Base-by-base conservation (phyloP, 2,113 vertebrate genomes). In the Malurus alboscapulatus region DNA sequence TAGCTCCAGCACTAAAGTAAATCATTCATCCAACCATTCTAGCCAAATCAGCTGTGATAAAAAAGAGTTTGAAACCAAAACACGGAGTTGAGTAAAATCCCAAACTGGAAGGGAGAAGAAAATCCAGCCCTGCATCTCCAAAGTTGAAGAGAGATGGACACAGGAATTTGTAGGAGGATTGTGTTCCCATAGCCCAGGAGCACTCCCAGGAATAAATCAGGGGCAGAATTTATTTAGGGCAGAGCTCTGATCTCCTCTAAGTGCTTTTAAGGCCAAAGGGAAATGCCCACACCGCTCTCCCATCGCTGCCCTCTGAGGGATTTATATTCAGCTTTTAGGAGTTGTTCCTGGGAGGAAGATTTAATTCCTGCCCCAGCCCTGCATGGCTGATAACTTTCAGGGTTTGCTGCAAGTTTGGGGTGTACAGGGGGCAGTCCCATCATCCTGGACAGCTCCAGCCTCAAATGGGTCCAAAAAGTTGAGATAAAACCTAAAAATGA, bases 201-300 rank as follows among this genome's bases (percentile, higher is more conserved):
- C 58, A 42, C 80, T 72, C 22, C 36, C 34, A n/a, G 58, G 84
- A 91, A 94, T 95, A 95, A 96, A 91, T 94, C 91, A 95, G 71
- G 40, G 34, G 54, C 47, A 85, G 82, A 76, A 76, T 79, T 87
- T 89, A 68, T 45, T 87, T 40, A 61, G 84, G 77, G 45, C 81
- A 92, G 36, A 58, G 34, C 85, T 80, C 71, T 62, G 85, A 71
- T 81, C 72, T 75, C 55, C 69, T 9, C 4, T 79, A 69, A 96
- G 74, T 87, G 91, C 95, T 95, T 93, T 93, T 91, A 76, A 57
- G 1, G 5, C 69, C 17, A 71, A 9, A 62, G 66, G 77, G 77
- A 89, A 85, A 61, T 58, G 81, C 69, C 74, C 71, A 48, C 50
- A 6, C 24, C 0, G 0, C 48, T 67, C 45, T 84, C 61, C 61